Evolutionary conservation across 2,888 invertebrate genomes (phyloP).

Genomic region (Luffia ferchaultella): DNA sequence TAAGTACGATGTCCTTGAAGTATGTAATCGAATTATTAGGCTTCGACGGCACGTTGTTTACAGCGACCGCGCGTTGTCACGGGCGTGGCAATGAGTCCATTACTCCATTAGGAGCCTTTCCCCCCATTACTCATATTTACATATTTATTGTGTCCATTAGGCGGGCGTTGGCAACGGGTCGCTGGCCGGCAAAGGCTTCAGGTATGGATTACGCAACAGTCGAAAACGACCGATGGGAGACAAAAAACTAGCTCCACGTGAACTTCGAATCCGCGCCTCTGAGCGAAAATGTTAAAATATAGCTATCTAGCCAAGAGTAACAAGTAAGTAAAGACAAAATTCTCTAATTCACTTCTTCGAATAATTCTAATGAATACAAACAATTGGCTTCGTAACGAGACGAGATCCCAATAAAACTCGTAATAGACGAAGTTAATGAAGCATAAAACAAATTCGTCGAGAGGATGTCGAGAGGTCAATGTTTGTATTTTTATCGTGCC

Average conservation of each 20-base stretch:
- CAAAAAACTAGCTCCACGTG: conserved; percentile 57
- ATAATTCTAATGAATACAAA: background rate
- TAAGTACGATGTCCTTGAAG: no score
- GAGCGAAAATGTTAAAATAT: no score
- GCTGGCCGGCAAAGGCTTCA: conserved; percentile 24
- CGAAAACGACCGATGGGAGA: conserved; percentile 45
- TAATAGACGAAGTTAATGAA: background rate
- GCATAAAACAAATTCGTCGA: background rate
- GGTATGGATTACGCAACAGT: conserved; percentile 42
- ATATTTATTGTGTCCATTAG: conserved; percentile 46
- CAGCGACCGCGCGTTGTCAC: background rate
- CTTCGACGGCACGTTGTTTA: no score
- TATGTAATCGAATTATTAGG: no score
- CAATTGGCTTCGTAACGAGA: background rate
- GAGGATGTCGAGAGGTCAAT: background rate
- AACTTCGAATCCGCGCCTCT: conserved; percentile 32
- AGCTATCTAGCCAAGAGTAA: no score
- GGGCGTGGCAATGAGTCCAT: background rate
- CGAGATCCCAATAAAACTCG: background rate
- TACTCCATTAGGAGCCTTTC: conserved; percentile 19
- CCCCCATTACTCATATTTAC: conserved; percentile 47
- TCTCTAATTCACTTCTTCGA: background rate
- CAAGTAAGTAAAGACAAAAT: no score
- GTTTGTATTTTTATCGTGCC: background rate
- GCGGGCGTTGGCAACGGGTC: conserved; percentile 28